Conservation (phyloP, 2,113 vertebrate genomes). For the Piprites chloris region DNA sequence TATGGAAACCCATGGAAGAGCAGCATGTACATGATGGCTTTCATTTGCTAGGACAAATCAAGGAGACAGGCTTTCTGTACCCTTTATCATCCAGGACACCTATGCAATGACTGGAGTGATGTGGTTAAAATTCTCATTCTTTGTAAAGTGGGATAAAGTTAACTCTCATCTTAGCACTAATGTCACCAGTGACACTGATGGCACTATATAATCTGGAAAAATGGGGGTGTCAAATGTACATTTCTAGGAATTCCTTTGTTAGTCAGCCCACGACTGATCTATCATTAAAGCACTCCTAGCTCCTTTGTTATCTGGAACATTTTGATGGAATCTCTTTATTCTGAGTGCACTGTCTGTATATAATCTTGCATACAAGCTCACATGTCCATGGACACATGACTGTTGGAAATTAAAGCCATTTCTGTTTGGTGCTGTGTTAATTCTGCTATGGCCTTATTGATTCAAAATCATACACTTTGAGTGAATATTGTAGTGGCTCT, state of each 20-base stretch:
- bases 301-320: background rate
- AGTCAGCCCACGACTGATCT: constrained; percentile 56
- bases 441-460: background rate
- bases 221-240: constrained; percentile 23
- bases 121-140: background rate
- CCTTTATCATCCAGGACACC: background rate
- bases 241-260: constrained; percentile 51
- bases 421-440: background rate
- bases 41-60: background rate
- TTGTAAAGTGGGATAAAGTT: background rate
- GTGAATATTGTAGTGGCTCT: background rate
- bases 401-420: background rate
- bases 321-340: background rate
- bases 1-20: background rate
- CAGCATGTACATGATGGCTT: background rate
- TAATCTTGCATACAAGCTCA: background rate
- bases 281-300: constrained; percentile 34
- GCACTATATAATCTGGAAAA: background rate
- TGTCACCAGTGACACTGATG: background rate
- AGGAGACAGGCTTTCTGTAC: background rate
- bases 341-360: background rate
- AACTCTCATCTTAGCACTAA: background rate
- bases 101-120: background rate
- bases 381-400: background rate
- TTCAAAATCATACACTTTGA: background rate